These are phyloP conservation scores for Syrrhaptes paradoxus DNA, from an alignment of 2,113 vertebrate genomes.

Conservation along the genomic window DNA sequence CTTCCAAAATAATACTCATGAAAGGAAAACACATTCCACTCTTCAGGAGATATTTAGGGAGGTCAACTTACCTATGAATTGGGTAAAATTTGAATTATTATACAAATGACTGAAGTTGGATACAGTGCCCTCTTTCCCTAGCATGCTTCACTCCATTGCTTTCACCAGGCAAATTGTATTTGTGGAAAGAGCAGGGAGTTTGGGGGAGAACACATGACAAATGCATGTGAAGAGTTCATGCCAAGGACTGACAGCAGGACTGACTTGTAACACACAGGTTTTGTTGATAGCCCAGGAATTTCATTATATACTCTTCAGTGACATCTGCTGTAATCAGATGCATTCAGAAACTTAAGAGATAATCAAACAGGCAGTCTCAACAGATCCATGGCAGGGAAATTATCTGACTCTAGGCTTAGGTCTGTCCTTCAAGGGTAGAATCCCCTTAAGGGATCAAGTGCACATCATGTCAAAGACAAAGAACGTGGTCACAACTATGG, in stretches of 20 bases:
- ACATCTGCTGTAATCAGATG: slow-evolving; percentile 37
- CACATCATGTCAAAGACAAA: neutral
- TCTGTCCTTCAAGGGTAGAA: neutral
- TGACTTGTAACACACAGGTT: neutral
- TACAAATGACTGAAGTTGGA: neutral
- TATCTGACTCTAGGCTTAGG: neutral
- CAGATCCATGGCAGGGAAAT: neutral
- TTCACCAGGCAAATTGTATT: neutral
- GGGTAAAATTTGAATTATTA: neutral
- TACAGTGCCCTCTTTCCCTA: neutral
- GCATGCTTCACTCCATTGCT: neutral
- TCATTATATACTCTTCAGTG: slow-evolving; percentile 5
- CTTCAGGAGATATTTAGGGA: neutral
- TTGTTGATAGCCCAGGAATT: neutral
- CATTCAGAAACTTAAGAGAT: neutral
- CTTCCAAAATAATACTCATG: neutral
- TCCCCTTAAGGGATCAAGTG: neutral
- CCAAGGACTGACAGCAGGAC: neutral
- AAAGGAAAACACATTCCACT: neutral
- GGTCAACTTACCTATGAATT: neutral
- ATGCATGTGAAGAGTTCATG: neutral
- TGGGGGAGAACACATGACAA: neutral
- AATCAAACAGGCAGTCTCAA: neutral
- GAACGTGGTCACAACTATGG: neutral
- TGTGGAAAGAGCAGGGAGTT: neutral